These are phyloP conservation scores for Phalanger gymnotis DNA, from an alignment of 2,797 vertebrate genomes.

Conservation along the genomic window DNA sequence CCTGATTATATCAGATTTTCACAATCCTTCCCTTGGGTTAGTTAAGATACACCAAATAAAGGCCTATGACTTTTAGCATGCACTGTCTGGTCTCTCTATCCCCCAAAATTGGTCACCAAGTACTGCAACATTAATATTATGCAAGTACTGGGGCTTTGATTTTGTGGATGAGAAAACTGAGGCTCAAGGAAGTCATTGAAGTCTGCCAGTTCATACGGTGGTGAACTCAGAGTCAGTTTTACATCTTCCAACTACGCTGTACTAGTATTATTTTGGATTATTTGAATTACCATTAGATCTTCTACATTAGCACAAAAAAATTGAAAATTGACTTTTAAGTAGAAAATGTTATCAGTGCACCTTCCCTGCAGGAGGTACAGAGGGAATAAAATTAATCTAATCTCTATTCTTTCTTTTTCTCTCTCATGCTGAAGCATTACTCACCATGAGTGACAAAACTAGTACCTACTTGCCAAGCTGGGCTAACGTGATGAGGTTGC, in stretches of 20 bases:
- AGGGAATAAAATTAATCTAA: neutral
- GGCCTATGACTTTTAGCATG: neutral
- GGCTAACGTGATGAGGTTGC: neutral
- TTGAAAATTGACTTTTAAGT: conserved; percentile 45
- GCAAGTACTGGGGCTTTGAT: neutral
- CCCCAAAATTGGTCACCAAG: neutral
- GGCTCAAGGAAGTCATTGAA: neutral
- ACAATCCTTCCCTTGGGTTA: neutral
- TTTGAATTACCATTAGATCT: conserved; percentile 28
- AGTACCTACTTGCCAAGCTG: neutral
- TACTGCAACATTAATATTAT: neutral
- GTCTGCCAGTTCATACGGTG: neutral
- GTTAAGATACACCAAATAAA: neutral
- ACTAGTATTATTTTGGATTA: conserved; percentile 13
- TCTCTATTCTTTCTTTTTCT: conserved; percentile 1
- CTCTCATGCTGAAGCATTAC: neutral
- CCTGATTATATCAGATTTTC: neutral
- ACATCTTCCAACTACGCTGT: conserved; percentile 25
- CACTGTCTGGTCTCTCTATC: neutral
- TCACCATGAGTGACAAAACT: neutral
- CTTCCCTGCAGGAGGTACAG: neutral
- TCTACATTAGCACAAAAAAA: conserved; percentile 43
- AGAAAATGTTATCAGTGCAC: conserved; percentile 35
- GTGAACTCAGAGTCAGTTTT: neutral
- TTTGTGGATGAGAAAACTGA: neutral